These are phyloP conservation scores for Dromaius novaehollandiae DNA, from an alignment of 2,113 vertebrate species.

Conservation along the genomic window DNA sequence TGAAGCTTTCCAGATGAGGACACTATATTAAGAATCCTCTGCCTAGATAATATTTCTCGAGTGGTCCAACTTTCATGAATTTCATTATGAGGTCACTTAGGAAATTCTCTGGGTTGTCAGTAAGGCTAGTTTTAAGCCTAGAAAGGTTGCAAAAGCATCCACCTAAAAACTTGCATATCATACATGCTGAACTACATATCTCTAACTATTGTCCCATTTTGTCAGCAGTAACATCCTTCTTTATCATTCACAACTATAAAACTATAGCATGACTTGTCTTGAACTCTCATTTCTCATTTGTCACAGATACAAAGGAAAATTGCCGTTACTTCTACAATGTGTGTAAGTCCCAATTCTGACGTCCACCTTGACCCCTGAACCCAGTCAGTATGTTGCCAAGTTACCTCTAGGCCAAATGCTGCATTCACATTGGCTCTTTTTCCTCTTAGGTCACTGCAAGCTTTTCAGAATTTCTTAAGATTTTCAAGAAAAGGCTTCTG, in stretches of 20 bases:
- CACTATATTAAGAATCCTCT: conserved; percentile 18
- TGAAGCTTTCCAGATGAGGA: background rate
- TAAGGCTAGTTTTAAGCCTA: background rate
- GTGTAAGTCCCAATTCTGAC: background rate
- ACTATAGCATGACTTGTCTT: background rate
- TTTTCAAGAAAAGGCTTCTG: background rate
- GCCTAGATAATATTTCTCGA: conserved; percentile 1
- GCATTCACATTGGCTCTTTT: background rate
- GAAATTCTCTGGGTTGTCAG: background rate
- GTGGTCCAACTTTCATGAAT: background rate
- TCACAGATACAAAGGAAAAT: background rate
- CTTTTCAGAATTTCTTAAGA: background rate
- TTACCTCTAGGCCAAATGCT: background rate
- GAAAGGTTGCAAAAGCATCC: background rate
- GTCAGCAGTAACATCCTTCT: background rate
- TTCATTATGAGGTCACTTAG: background rate
- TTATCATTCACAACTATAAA: background rate
- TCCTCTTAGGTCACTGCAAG: background rate
- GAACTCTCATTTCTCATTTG: background rate
- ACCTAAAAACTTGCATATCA: background rate
- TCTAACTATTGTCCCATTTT: background rate
- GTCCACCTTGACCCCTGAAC: background rate
- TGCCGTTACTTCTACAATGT: background rate
- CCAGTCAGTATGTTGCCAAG: background rate
- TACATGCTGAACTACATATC: background rate